Conservation (phyloP, 2,113 vertebrate genomes). For the Euleptes europaea region DNA sequence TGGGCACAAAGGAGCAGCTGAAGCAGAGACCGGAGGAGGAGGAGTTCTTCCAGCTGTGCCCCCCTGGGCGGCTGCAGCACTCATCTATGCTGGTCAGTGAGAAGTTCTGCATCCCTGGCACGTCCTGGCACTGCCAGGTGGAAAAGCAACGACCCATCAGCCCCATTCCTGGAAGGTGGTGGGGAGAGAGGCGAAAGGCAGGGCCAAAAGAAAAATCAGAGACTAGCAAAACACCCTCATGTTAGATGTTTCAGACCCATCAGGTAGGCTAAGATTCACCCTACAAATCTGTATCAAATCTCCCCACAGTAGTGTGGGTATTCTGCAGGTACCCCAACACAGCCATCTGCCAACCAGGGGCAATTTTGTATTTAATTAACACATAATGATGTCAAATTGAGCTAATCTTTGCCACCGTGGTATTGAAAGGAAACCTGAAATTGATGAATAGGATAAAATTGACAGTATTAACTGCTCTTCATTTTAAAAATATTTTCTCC, state of each 20-base stretch:
- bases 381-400: too few relatives aligned
- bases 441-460: too few relatives aligned
- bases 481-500: too few relatives aligned
- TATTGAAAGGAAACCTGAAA: too few relatives aligned
- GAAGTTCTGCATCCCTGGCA: slow-evolving; percentile 65
- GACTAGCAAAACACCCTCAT: too few relatives aligned
- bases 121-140: slow-evolving; percentile 79
- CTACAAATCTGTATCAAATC: background rate
- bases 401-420: too few relatives aligned
- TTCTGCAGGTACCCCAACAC: too few relatives aligned
- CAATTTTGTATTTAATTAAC: too few relatives aligned
- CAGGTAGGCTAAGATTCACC: background rate
- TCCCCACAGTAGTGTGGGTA: background rate
- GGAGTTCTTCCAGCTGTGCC: slow-evolving; percentile 84
- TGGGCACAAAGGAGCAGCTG: slow-evolving; percentile 77
- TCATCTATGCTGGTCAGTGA: slow-evolving; percentile 80
- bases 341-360: too few relatives aligned
- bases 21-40: slow-evolving; percentile 77
- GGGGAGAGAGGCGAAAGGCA: accelerated
- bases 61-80: slow-evolving; percentile 84
- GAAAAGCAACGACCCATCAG: slow-evolving; percentile 80
- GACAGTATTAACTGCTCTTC: too few relatives aligned
- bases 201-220: background rate
- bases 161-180: slow-evolving; percentile 47
- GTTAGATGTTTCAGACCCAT: too few relatives aligned